These are phyloP conservation scores for Odiellus spinosus DNA, from an alignment of 2,888 invertebrate species.

Conservation along the genomic window DNA sequence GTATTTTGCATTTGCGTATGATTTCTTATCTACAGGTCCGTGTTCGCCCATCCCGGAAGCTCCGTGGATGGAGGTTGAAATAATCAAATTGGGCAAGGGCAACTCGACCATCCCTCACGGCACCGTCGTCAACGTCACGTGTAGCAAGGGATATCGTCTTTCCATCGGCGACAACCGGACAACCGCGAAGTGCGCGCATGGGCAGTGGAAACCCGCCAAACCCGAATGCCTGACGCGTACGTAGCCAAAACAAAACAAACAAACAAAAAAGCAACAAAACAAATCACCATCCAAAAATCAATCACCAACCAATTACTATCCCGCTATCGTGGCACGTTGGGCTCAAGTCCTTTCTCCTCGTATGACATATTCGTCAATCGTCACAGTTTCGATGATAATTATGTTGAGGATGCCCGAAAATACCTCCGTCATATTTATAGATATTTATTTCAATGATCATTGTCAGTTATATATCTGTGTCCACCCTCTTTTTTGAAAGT, in stretches of 20 bases:
- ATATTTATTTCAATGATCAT: background rate
- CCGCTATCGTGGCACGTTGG: too few species aligned
- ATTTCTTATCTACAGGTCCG: constrained; percentile 37
- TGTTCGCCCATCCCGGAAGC: constrained; percentile 50
- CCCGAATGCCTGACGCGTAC: constrained; percentile 65
- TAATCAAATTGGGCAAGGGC: constrained; percentile 39
- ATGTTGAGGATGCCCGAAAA: background rate
- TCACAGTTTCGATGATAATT: background rate
- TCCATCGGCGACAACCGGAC: constrained; percentile 48
- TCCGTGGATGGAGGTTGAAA: constrained; percentile 48
- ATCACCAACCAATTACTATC: too few species aligned
- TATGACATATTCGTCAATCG: background rate
- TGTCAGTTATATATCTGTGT: background rate
- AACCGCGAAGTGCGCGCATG: constrained; percentile 63
- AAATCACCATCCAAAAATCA: too few species aligned
- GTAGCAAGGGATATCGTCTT: constrained; percentile 57
- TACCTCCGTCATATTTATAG: background rate
- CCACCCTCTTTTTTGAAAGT: constrained; percentile 2
- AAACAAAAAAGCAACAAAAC: too few species aligned
- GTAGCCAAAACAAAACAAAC: constrained; percentile 23
- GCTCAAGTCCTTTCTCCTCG: background rate
- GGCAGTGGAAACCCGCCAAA: constrained; percentile 66
- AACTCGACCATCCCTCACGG: constrained; percentile 42
- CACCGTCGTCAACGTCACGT: constrained; percentile 54
- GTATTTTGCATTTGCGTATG: too few species aligned